Conservation (phyloP, 2,888 invertebrate genomes). For the Amiota communis region DNA sequence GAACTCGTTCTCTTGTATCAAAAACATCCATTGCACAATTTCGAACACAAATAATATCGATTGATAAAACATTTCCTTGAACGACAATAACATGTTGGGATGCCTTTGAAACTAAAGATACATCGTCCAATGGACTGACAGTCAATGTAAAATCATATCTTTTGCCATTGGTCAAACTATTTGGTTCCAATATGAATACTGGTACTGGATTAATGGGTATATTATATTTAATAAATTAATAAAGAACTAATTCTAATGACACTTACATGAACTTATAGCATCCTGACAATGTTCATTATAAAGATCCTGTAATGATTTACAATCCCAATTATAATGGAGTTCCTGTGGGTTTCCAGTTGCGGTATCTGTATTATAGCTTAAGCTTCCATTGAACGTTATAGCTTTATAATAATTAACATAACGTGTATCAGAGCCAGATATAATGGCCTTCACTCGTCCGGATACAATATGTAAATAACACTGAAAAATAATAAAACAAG, state of each 20-base stretch:
- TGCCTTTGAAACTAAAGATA: neutral
- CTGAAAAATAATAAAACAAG: too few species aligned
- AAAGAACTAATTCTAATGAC: too few species aligned
- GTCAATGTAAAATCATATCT: neutral
- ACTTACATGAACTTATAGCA: too few species aligned
- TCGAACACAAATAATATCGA: neutral
- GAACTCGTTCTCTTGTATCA: neutral
- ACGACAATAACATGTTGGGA: neutral
- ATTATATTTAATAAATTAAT: too few species aligned
- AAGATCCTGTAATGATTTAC: too few species aligned
- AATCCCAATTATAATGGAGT: too few species aligned
- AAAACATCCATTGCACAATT: neutral
- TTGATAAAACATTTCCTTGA: neutral
- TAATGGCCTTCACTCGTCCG: slow-evolving; percentile 7
- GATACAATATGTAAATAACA: neutral
- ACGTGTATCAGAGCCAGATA: neutral
- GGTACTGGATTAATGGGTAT: neutral
- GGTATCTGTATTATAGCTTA: too few species aligned
- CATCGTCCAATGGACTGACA: neutral
- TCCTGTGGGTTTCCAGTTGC: too few species aligned
- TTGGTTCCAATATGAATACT: neutral
- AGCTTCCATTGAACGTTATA: neutral
- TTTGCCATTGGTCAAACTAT: neutral
- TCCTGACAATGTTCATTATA: too few species aligned
- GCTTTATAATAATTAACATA: neutral